Evolutionary conservation across 1,140 invertebrate genomes (phyloP).

Genomic region (Pygmarrhopalites habei): DNA sequence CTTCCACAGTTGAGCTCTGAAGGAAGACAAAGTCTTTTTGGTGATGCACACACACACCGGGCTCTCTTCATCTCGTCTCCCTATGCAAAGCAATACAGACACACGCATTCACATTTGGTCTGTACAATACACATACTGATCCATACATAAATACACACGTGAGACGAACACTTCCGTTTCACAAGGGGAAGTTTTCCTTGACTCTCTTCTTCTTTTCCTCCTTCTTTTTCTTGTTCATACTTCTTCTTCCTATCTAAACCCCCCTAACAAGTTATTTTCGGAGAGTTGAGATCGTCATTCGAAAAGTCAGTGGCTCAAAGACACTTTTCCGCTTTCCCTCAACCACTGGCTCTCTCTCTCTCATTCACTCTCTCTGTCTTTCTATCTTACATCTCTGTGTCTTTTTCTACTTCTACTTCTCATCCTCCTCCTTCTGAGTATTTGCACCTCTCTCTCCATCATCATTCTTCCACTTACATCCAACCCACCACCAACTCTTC

Average conservation of each 20-base stretch:
- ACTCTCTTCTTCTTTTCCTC: no score
- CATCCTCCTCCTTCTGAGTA: no score
- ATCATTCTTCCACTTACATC: no score
- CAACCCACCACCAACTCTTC: no score
- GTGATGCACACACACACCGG: background rate
- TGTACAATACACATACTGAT: background rate
- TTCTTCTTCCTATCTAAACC: background rate
- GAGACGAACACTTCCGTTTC: slow-evolving; percentile 13
- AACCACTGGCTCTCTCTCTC: slow-evolving; percentile 18
- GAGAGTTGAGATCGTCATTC: slow-evolving; percentile 24
- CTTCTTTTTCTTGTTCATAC: background rate
- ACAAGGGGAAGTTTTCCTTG: slow-evolving; percentile 6
- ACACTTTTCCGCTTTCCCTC: slow-evolving; percentile 31
- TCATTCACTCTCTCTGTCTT: background rate
- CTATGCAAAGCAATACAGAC: background rate
- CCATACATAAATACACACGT: slow-evolving; percentile 4
- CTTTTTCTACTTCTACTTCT: no score
- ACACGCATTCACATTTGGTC: background rate
- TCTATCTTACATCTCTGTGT: no score
- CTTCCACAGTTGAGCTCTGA: no score
- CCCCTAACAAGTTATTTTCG: slow-evolving; percentile 34
- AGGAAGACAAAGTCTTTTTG: background rate
- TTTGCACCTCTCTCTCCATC: no score
- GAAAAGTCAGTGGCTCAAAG: slow-evolving; percentile 29
- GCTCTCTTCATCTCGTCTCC: background rate